Percentiles rank a stretch among this genome's conserved stretches.
Conservation (phyloP, 2,888 invertebrate genomes). For the Sesamia inferens region DNA sequence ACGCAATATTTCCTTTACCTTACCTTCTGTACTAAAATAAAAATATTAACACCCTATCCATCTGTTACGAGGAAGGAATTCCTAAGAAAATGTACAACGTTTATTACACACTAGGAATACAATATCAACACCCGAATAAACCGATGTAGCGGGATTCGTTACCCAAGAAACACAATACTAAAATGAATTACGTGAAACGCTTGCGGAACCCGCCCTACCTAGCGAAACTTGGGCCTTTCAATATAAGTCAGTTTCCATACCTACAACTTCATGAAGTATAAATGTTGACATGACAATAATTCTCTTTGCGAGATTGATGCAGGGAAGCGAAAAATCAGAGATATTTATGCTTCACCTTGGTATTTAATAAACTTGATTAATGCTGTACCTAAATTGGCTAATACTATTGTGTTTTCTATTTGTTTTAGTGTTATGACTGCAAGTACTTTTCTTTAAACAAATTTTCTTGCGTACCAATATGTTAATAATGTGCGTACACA, state of each 20-base stretch:
- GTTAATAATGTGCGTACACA: not conserved
- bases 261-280: not conserved
- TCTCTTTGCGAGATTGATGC: not conserved
- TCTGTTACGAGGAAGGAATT: not conserved
- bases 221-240: constrained; percentile 4
- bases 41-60: not conserved
- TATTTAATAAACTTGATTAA: not conserved
- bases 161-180: constrained; percentile 30
- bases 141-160: constrained; percentile 14
- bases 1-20: too few species aligned
- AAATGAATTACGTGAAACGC: constrained; percentile 29
- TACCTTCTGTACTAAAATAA: not conserved
- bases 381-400: too few species aligned
- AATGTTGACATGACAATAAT: constrained; percentile 6
- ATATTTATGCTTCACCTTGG: not conserved
- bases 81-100: constrained; percentile 9
- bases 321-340: not conserved
- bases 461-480: not conserved
- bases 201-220: constrained; percentile 12
- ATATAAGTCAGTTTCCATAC: constrained; percentile 3
- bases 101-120: constrained; percentile 5
- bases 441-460: not conserved
- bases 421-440: too few species aligned
- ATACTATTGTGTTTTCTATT: too few species aligned
- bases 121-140: constrained; percentile 19